These are phyloP conservation scores for Ophion slaviceki DNA, from an alignment of 2,888 invertebrate species.

Conservation along the genomic window DNA sequence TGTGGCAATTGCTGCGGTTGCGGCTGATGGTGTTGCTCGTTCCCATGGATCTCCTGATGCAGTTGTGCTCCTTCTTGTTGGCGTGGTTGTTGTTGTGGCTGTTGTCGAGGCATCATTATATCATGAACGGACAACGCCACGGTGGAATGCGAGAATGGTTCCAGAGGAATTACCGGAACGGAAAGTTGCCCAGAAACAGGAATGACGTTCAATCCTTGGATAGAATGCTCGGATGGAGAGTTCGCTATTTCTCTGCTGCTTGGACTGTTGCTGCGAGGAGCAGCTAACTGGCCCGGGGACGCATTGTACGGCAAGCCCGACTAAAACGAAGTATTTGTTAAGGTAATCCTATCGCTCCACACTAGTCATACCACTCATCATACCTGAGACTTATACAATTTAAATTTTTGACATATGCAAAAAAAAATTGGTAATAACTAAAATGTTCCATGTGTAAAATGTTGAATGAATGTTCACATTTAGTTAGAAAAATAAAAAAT, in stretches of 20 bases:
- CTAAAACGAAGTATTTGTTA: slow-evolving; percentile 63
- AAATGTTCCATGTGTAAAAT: too few relatives aligned
- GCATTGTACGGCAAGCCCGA: slow-evolving; percentile 75
- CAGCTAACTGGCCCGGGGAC: slow-evolving; percentile 72
- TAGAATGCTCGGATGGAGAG: slow-evolving; percentile 64
- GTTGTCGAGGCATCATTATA: slow-evolving; percentile 73
- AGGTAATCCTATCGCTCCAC: too few relatives aligned
- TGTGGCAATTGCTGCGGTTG: slow-evolving; percentile 69
- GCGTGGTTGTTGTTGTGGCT: slow-evolving; percentile 68
- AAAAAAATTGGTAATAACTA: too few relatives aligned
- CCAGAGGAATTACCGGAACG: slow-evolving; percentile 78
- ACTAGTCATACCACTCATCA: too few relatives aligned
- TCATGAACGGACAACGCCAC: slow-evolving; percentile 71
- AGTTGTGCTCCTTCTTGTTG: slow-evolving; percentile 62
- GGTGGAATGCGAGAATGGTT: slow-evolving; percentile 77
- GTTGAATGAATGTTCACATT: too few relatives aligned
- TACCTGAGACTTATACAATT: too few relatives aligned
- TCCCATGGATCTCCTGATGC: slow-evolving; percentile 72
- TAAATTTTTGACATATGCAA: too few relatives aligned
- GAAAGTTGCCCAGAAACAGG: slow-evolving; percentile 74
- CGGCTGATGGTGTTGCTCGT: slow-evolving; percentile 70
- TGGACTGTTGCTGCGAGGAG: slow-evolving; percentile 21
- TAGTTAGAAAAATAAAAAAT: too few relatives aligned
- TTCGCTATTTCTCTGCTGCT: slow-evolving; percentile 32
- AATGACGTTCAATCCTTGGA: slow-evolving; percentile 77